These are phyloP conservation scores for Ceratotherium simum DNA, from an alignment of 2,113 vertebrate genomes.

Conservation along the genomic window DNA sequence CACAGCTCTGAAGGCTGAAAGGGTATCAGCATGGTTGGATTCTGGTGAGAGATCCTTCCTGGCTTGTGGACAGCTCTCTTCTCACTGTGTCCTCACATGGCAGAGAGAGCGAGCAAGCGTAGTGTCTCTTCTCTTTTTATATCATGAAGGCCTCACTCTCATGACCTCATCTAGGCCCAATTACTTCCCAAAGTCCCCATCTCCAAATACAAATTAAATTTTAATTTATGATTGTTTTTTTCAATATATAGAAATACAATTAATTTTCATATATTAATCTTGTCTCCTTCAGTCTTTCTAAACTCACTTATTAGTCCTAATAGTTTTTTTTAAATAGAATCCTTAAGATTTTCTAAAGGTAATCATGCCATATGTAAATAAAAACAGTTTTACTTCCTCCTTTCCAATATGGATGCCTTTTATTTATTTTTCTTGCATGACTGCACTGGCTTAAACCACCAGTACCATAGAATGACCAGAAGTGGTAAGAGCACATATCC, in stretches of 20 bases:
- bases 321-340: not conserved
- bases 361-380: not conserved
- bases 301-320: not conserved
- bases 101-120: not conserved
- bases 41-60: not conserved
- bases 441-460: not conserved
- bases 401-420: not conserved
- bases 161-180: not conserved
- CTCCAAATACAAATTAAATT: not conserved
- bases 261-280: slow-evolving; percentile 8
- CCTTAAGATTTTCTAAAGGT: not conserved
- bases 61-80: not conserved
- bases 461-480: not conserved
- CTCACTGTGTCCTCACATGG: not conserved
- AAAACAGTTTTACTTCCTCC: slow-evolving; percentile 10
- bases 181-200: not conserved
- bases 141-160: not conserved
- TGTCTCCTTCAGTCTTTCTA: not conserved
- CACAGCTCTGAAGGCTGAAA: too few species aligned
- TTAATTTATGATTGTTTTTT: not conserved
- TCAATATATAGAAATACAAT: not conserved
- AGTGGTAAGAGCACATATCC: not conserved
- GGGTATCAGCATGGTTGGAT: not conserved
- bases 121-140: not conserved
- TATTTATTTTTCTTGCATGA: not conserved